These are phyloP conservation scores for Patella caerulea DNA, from an alignment of 2,888 invertebrate genomes.

Conservation along the genomic window DNA sequence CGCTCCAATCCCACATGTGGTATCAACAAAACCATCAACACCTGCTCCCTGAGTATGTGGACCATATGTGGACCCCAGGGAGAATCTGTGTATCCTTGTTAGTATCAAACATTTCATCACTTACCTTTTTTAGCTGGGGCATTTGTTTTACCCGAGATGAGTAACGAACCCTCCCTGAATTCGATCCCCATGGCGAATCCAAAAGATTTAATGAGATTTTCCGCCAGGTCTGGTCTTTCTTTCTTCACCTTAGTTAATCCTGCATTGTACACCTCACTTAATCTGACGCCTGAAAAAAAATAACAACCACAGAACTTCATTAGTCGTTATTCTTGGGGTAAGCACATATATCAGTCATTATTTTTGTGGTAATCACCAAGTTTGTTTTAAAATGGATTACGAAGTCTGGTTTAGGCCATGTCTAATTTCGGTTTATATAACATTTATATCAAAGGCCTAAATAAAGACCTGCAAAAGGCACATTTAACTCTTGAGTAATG, in stretches of 20 bases:
- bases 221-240: slow-evolving; percentile 86
- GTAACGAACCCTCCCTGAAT: slow-evolving; percentile 93
- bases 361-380: too few species aligned
- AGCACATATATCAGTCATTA: background rate
- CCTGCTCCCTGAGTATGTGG: too few species aligned
- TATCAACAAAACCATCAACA: too few species aligned
- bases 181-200: slow-evolving; percentile 99
- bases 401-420: background rate
- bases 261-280: slow-evolving; percentile 89
- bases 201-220: slow-evolving; percentile 93
- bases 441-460: too few species aligned
- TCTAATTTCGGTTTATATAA: too few species aligned
- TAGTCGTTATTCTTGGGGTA: background rate
- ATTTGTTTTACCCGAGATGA: slow-evolving; percentile 91
- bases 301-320: background rate
- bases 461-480: too few species aligned
- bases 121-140: slow-evolving; percentile 82
- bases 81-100: too few species aligned
- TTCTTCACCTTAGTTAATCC: slow-evolving; percentile 87
- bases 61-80: too few species aligned
- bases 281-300: slow-evolving; percentile 77
- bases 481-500: too few species aligned
- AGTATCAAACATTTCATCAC: background rate
- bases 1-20: too few species aligned
- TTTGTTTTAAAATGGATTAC: too few species aligned